Conservation (phyloP, 2,888 invertebrate species). For the Melolontha melolontha region DNA sequence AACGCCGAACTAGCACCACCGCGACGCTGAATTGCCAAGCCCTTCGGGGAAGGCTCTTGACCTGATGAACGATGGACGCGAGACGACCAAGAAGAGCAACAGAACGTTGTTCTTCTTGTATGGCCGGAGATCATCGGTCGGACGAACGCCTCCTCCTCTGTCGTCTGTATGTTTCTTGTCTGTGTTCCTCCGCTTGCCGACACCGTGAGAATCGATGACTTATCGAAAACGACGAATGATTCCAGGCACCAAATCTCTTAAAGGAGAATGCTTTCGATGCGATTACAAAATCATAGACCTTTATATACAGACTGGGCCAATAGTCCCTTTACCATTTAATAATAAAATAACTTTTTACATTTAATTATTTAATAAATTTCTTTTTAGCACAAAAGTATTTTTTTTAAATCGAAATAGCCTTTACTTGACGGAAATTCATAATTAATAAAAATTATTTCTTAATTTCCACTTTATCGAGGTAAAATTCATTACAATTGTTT, state of each 20-base stretch:
- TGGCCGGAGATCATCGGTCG: conserved; percentile 17
- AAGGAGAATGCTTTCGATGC: not conserved
- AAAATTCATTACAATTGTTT: no score
- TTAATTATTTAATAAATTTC: no score
- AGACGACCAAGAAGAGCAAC: conserved; percentile 29
- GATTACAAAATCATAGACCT: not conserved
- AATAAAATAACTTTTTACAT: no score
- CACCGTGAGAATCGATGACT: conserved; percentile 21
- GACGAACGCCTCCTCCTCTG: conserved; percentile 19
- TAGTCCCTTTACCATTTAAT: no score
- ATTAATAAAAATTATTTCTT: no score
- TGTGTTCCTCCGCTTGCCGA: conserved; percentile 3
- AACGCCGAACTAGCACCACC: conserved; percentile 43
- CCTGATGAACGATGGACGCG: conserved; percentile 42
- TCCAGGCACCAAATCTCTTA: not conserved
- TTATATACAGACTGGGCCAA: no score
- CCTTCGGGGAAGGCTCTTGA: conserved; percentile 51
- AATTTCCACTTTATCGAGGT: no score
- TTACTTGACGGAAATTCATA: no score
- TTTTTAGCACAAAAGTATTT: no score
- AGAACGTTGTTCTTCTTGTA: conserved; percentile 17
- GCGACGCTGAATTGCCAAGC: conserved; percentile 50
- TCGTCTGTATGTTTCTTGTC: conserved; percentile 10
- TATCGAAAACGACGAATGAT: conserved; percentile 10
- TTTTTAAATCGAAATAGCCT: no score